Base-by-base conservation (phyloP, 1,140 invertebrate species). In the Pseudomyrmex cubaensis region DNA sequence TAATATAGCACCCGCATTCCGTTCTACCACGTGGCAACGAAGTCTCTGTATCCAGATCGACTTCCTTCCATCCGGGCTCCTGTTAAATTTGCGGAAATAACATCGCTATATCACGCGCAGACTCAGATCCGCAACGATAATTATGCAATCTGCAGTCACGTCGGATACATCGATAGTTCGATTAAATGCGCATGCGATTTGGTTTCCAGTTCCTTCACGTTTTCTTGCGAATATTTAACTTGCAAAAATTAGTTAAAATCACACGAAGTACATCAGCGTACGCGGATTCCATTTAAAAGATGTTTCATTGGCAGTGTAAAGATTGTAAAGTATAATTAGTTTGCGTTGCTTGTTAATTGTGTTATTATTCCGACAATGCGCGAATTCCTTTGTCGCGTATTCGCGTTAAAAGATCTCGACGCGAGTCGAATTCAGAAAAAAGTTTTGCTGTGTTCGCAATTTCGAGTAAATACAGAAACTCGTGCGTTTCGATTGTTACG, bases 1-100 rank as follows among this genome's bases (percentile, higher is more conserved):
- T 93, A 93, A 94, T 94, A 94, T 94, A 89, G 85, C 90, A 88
- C 89, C 91, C 89, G 72, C 83, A 88, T 88, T 88, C 83, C 87
- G 56, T 76, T 57, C 48, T 52, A 75, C 62, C 63, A 87, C 74
- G 82, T 73, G 85, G 61, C 67, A 25, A 87, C 57, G 69, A 52
- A 46, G 56, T 46, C 67, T 35, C 5, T 50, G 67, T 78, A 85
- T 84, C 69, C 59, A 61, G 25, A 88, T 87, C 87, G 83, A 84
- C 70, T 82, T 82, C 48, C 64, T 63, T 69, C 25, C 83, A 48
- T 8, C 66, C 61, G 22, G 48, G 44, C 44, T 62, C 12, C 15
- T 8, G 15, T 72, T 59, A 72, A 80, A 72, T 80, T 80, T 72
- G 54, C 56, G 66, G 54, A 70, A 80, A 72, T 80, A 72, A 61